Conservation (phyloP, 2,888 invertebrate species). For the Zhengitettix transpicula region DNA sequence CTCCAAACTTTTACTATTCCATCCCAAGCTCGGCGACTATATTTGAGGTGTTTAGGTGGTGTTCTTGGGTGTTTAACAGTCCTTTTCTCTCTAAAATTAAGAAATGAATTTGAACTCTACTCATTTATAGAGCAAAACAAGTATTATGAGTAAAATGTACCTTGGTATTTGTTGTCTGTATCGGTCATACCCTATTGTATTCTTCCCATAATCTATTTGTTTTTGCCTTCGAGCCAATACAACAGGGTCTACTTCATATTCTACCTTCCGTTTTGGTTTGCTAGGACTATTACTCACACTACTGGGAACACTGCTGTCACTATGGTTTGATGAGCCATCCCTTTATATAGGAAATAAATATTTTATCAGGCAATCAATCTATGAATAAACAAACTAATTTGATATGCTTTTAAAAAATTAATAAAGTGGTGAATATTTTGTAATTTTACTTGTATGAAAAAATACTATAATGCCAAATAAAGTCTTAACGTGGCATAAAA, state of each 20-base stretch:
- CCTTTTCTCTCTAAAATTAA: slow-evolving; percentile 29
- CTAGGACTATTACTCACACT: not conserved
- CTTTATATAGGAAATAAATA: not conserved
- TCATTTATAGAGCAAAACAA: not conserved
- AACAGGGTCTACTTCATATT: slow-evolving; percentile 48
- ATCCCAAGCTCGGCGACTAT: slow-evolving; percentile 88
- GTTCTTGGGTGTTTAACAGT: slow-evolving; percentile 66
- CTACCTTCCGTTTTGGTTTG: not conserved
- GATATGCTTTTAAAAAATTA: no score
- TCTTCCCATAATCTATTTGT: slow-evolving; percentile 90
- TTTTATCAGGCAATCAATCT: no score
- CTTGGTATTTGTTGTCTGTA: slow-evolving; percentile 50
- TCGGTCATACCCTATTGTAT: slow-evolving; percentile 70
- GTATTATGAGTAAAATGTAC: slow-evolving; percentile 31
- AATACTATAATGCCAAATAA: no score
- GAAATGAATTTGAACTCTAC: not conserved
- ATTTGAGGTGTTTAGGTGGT: slow-evolving; percentile 73
- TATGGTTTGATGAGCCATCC: not conserved
- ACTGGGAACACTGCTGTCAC: not conserved
- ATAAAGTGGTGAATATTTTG: no score
- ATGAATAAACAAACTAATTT: no score
- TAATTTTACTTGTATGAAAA: no score
- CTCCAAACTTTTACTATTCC: slow-evolving; percentile 77
- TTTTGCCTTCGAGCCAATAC: slow-evolving; percentile 68
- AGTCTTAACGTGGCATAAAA: no score